These are phyloP conservation scores for human DNA, from an alignment of 2,113 vertebrate species.

Conservation along the genomic window GRCh38 chr16:9749001-9749500, in stretches of 20 bases:
- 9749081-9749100: not conserved
- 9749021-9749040: not conserved
- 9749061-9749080: not conserved
- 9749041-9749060: fast-evolving
- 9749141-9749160: not conserved
- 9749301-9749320: not conserved
- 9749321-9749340: not conserved
- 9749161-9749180: not conserved
- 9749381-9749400: not conserved
- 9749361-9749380: too few species aligned
- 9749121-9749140: not conserved
- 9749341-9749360: not conserved
- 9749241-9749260: not conserved
- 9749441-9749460: not conserved
- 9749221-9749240: not conserved
- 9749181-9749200: not conserved
- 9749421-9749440: not conserved
- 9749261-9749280: not conserved
- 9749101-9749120: not conserved
- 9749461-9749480: not conserved
- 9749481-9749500: not conserved
- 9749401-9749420: not conserved
- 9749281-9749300: not conserved
- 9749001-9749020: not conserved
- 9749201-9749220: not conserved